These are phyloP conservation scores for Chymomyza amoena DNA, from an alignment of 2,888 invertebrate genomes.

Conservation along the genomic window DNA sequence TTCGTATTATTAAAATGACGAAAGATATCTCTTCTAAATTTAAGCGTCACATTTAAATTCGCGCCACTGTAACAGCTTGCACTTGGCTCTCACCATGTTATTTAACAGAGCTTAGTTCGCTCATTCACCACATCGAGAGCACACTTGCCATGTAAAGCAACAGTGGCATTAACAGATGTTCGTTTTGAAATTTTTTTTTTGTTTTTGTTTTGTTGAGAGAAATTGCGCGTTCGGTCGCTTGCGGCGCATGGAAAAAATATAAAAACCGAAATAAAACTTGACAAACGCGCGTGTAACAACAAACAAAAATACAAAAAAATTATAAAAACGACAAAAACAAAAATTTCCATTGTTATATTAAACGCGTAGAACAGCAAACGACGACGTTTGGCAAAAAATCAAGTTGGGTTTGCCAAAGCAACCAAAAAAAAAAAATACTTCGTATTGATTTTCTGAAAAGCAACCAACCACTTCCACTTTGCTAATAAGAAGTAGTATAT, in stretches of 20 bases:
- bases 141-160: neutral
- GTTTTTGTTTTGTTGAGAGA: constrained; percentile 1
- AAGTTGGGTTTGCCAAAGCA: neutral
- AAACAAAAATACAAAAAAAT: neutral
- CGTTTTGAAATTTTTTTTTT: neutral
- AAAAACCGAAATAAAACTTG: neutral
- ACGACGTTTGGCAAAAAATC: neutral
- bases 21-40: neutral
- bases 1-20: neutral
- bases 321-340: neutral
- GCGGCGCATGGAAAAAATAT: neutral
- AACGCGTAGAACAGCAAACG: neutral
- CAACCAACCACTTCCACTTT: constrained; percentile 51
- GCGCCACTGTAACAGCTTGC: neutral
- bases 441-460: constrained; percentile 15
- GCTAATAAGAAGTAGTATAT: constrained; percentile 31
- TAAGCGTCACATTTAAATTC: neutral
- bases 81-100: neutral
- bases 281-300: constrained; percentile 3
- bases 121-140: neutral
- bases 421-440: neutral
- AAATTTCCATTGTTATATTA: neutral
- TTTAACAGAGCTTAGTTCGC: neutral
- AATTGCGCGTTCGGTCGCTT: neutral
- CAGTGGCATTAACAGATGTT: neutral